Percentiles rank a stretch among this genome's conserved stretches.
Evolutionary conservation across 2,888 invertebrate genomes (phyloP).

Genomic region (Hemithea aestivaria): DNA sequence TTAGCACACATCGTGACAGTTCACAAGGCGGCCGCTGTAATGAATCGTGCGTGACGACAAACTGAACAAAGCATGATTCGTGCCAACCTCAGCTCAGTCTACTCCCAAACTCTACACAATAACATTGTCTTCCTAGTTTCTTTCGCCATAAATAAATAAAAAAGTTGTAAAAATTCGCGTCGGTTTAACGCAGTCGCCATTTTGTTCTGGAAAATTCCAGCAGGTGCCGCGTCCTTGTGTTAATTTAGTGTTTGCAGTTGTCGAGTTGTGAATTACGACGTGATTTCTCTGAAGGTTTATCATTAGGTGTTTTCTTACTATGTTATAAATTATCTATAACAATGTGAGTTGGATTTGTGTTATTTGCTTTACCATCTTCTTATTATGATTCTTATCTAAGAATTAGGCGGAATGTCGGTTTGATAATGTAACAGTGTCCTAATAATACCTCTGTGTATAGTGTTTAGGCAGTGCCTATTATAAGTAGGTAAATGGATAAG

Average conservation of each 20-base stretch:
- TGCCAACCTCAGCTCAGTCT: slow-evolving; percentile 62
- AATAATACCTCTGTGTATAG: too few species aligned
- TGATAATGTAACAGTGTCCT: too few species aligned
- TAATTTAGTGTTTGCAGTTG: slow-evolving; percentile 28
- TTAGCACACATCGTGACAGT: slow-evolving; percentile 11
- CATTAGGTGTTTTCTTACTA: background rate
- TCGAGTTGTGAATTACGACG: slow-evolving; percentile 6
- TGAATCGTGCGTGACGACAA: slow-evolving; percentile 47
- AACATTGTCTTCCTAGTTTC: slow-evolving; percentile 44
- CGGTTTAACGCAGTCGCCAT: slow-evolving; percentile 26
- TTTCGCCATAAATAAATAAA: too few species aligned
- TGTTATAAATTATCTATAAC: too few species aligned
- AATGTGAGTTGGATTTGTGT: too few species aligned
- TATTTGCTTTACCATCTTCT: too few species aligned
- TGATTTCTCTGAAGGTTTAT: background rate
- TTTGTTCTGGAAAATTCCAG: slow-evolving; percentile 41
- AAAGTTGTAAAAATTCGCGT: too few species aligned
- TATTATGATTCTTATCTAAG: too few species aligned
- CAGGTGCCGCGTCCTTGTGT: slow-evolving; percentile 23
- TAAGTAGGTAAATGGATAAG: too few species aligned
- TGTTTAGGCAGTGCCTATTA: too few species aligned
- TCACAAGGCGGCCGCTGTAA: slow-evolving; percentile 25
- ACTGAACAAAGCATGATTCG: slow-evolving; percentile 54
- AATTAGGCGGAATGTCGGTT: too few species aligned
- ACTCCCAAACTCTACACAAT: slow-evolving; percentile 56